Percentiles rank a stretch among this genome's conserved stretches.
These are phyloP conservation scores for Galbula dea DNA, from an alignment of 2,113 vertebrate genomes.

Conservation along the genomic window DNA sequence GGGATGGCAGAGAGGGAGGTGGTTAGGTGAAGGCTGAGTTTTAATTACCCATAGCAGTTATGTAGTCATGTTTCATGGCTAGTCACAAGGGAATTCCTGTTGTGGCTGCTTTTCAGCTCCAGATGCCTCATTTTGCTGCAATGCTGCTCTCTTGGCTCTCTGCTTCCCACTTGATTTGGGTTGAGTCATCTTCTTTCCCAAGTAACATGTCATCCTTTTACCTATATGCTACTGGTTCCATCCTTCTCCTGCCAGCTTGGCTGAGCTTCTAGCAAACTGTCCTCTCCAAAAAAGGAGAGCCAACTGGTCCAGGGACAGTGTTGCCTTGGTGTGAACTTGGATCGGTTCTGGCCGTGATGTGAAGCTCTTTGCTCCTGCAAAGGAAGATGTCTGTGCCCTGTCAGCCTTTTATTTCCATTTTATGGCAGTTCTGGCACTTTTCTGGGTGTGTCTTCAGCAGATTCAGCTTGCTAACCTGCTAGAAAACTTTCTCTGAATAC, in stretches of 20 bases:
- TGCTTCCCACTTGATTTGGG: constrained; percentile 31
- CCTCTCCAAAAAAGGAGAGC: neutral
- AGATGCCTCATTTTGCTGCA: constrained; percentile 49
- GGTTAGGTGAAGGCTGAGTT: neutral
- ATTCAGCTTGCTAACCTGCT: neutral
- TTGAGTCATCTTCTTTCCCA: constrained; percentile 47
- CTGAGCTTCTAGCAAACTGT: neutral
- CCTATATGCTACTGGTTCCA: neutral
- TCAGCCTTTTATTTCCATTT: neutral
- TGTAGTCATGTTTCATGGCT: constrained; percentile 25
- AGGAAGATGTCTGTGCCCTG: neutral
- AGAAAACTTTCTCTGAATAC: neutral
- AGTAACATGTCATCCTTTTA: neutral
- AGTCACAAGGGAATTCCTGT: constrained; percentile 45
- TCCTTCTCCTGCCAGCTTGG: neutral
- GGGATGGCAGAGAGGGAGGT: neutral
- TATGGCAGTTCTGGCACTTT: neutral
- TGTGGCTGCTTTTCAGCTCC: constrained; percentile 43
- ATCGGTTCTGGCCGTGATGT: neutral
- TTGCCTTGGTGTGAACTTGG: neutral
- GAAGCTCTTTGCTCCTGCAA: neutral
- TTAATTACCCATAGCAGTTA: constrained; percentile 37
- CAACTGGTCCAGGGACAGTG: neutral
- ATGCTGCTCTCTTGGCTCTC: constrained; percentile 17
- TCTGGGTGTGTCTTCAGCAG: neutral